A percentile compares a stretch with the other conserved stretches of the same genome.
Evolutionary conservation across 2,888 invertebrate genomes (phyloP).

Genomic region (Synanthedon vespiformis): DNA sequence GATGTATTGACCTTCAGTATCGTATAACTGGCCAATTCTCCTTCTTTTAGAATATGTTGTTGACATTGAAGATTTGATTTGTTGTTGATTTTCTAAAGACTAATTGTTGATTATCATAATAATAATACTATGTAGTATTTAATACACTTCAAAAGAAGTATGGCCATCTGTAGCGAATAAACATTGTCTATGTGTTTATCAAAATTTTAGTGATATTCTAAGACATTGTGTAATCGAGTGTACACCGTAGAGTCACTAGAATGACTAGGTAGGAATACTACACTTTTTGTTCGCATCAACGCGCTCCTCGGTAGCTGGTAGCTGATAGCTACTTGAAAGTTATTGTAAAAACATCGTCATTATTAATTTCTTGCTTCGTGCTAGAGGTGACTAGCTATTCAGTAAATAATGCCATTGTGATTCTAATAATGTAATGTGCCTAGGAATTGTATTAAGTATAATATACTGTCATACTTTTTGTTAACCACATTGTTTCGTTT

Average conservation of each 20-base stretch:
- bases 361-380: slow-evolving; percentile 25
- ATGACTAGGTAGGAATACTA: slow-evolving; percentile 18
- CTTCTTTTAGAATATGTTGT: too few species aligned
- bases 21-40: too few species aligned
- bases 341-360: slow-evolving; percentile 25
- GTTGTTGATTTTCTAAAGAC: too few species aligned
- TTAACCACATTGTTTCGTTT: background rate
- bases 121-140: too few species aligned
- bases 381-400: slow-evolving; percentile 31
- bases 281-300: slow-evolving; percentile 41
- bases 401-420: slow-evolving; percentile 24
- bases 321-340: slow-evolving; percentile 19
- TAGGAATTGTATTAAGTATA: background rate
- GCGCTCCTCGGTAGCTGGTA: slow-evolving; percentile 35
- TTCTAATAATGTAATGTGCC: background rate
- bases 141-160: too few species aligned
- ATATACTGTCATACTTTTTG: background rate
- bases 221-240: slow-evolving; percentile 11
- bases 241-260: slow-evolving; percentile 25
- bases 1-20: too few species aligned
- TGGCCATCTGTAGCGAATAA: too few species aligned
- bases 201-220: background rate
- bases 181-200: background rate
- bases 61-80: too few species aligned
- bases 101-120: too few species aligned